Base-by-base conservation (phyloP, 2,888 invertebrate species). In the Orchesella flavescens region DNA sequence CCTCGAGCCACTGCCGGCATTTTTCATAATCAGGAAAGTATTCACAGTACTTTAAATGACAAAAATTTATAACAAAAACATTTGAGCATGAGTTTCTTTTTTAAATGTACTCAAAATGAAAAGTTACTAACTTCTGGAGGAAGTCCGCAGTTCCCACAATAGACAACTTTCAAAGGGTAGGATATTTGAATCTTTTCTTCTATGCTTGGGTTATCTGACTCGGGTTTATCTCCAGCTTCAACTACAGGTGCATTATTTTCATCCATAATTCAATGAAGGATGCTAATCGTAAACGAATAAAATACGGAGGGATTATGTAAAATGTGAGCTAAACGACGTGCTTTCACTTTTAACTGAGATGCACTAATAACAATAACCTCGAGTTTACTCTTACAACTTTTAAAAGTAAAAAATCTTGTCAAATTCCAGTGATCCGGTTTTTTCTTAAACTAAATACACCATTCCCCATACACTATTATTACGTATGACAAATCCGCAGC, bases 1-100 rank as follows among this genome's bases (percentile, higher is more conserved):
- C 95, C 91, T 98, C 97, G 86, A 99, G 91, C 99, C 99, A 99
- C 87, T 94, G 94, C 90, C 97, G 97, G 90, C 99, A 99, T 91
- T 97, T 97, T 87, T 98, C 98, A 90, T 96, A 97, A 90, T 97
- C 97, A 12, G 98, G 98, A 91, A 98, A 97, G 91, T 96, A 98
- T 92, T 99, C 98, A 91, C 99, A 99, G 90, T 98, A 99, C 95
- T 96, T 90, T 19, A 90, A 89, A 86, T 85, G 80, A 59, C 4
- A 59, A 59, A n/a, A 55, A 21, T 46, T 46, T 46, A 46, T 84
- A 82, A 84, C 72, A 81, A 68, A 76, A 69, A 61, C 71, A 78
- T 53, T 69, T 78, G 12, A 59, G n/a, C n/a, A n/a, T n/a, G n/a
- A n/a, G n/a, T n/a, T n/a, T n/a, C n/a, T 19, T 4, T 23, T n/a